Base-by-base conservation (phyloP, 2,113 vertebrate species). In the Indicator maculatus region DNA sequence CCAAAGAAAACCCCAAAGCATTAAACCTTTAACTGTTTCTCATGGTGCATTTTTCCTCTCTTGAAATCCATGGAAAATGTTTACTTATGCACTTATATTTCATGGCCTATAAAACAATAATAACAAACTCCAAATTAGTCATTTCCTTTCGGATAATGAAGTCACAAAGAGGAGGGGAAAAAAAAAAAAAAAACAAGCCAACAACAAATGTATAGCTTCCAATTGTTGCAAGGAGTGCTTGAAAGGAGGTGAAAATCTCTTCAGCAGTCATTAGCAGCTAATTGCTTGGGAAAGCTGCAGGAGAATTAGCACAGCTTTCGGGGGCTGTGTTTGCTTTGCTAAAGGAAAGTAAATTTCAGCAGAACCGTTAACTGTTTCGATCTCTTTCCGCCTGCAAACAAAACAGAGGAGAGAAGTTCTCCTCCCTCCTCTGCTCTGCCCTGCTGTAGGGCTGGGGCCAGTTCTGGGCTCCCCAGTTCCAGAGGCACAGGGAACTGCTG, bases 91-190 rank as follows among this genome's bases (percentile, higher is more conserved):
- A 78, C 63, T 90, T 93, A 47, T 88, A 94, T 86, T 96, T 96
- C 96, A 96, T 69, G 95, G 92, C 45, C 90, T 95, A 95, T 96
- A 96, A 96, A 95, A 64, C 92, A 96, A 71, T 86, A 95, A 95
- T 83, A 96, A 95, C 90, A 74, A 96, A 82, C 80, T 94, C 73
- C 77, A 82, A 94, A 95, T 96, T 93, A 96, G 90, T 81, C 53
- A 93, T 94, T 96, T 96, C 90, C 83, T 89, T 72, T 82, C 65
- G 78, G 80, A 94, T 94, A 94, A 96, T 94, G 89, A 96, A 94
- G 83, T 94, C 88, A 88, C 90, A 96, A 93, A 38, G 83, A 96
- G 73, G 76, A 94, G 71, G 83, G 91, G n/a, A n/a, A 60, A 36
- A 23, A 60, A 38, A 59, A 33, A 59, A 60, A 33, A 41, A 41